Evolutionary conservation across 2,113 vertebrate species (phyloP), one percentile per base, ranked within the genome.

Genomic region (Tachycineta bicolor): DNA sequence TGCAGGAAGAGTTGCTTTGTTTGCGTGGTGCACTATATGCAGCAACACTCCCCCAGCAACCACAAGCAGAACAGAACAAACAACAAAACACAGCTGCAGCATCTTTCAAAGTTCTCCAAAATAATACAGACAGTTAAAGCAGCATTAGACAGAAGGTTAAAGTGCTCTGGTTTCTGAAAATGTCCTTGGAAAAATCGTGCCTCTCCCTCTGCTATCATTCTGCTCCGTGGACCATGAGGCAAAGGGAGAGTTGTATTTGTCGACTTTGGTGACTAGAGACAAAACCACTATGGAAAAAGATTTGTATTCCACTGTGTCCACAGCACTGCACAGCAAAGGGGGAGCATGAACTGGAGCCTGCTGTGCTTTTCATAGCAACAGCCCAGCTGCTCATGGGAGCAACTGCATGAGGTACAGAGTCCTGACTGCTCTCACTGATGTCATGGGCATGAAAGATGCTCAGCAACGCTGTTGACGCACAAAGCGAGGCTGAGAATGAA

Each of bases 401-500:
- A 19, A 44, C 41, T 43, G 47, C 2, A 1, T n/a, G 64, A 70
- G 60, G 43, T 23, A 23, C 5, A 0, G 19, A 55, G 47, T 71
- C 60, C 67, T 79, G 28, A 17, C 64, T 77, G 52, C 62, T 85
- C 81, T 70, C 63, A 23, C 37, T 60, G n/a, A 76, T 56, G 73
- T 39, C 52, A 55, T 0, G 5, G 69, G 52, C 53, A 3, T 13
- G 28, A 78, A 68, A 37, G 44, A 70, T 22, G 58, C 69, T 84
- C 87, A 22, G 56, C 71, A 59, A 29, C 12, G 23, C 23, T 31
- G 58, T 37, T 64, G 55, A 53, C 10, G 65, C 2, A 3, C 52
- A 47, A 31, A 37, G 22, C 0, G 1, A 74, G 0, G 5, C 46
- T 59, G 68, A 73, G 60, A 41, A 56, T 0, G 0, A 67, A 6